Evolutionary conservation across 2,888 invertebrate species (phyloP), one percentile per base, ranked within the genome.

Genomic region (Amphiduros pacificus): DNA sequence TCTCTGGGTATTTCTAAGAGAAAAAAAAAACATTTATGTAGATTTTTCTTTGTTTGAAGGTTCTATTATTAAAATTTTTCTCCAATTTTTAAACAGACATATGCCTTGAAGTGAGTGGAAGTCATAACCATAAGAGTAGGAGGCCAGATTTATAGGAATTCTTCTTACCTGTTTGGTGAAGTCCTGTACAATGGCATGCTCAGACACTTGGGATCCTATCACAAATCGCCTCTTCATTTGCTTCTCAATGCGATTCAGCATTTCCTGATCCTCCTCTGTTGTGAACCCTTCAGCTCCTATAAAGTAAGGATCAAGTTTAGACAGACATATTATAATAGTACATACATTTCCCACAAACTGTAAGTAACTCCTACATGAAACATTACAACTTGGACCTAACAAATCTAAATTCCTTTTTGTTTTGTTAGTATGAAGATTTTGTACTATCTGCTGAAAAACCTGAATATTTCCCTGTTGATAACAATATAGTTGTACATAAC

Each of bases 261-360:
- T 89, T 77, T 97, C 95, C 74, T 93, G 93, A 81, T 99, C 97
- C 81, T 94, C 94, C 73, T 93, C 91, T 0, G 93, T 89, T 0
- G 96, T 95, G 80, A 98, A 99, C 9, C 98, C 99, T 86, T 99
- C 98, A n/a, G 92, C 94, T 51, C 94, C 93, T 91, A 28, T 17
- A 55, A 20, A n/a, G 20, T 17, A 36, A 36, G 31, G 6, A 9
- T 11, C n/a, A n/a, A n/a, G n/a, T n/a, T n/a, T n/a, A 14, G 14
- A 40, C 14, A 40, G 17, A 40, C 17, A 14, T 17, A 40, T 40
- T 40, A 14, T 17, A 14, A 40, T 40, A 14, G 14, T 40, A 40
- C 40, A 40, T 40, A 40, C 17, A 40, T 14, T 40, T 40, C 14
- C 14, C 17, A n/a, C n/a, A n/a, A n/a, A n/a, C n/a, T n/a, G n/a